phyloP scores from a whole-genome alignment of 2,797 vertebrate genomes.

The Dallia pectoralis region DNA sequence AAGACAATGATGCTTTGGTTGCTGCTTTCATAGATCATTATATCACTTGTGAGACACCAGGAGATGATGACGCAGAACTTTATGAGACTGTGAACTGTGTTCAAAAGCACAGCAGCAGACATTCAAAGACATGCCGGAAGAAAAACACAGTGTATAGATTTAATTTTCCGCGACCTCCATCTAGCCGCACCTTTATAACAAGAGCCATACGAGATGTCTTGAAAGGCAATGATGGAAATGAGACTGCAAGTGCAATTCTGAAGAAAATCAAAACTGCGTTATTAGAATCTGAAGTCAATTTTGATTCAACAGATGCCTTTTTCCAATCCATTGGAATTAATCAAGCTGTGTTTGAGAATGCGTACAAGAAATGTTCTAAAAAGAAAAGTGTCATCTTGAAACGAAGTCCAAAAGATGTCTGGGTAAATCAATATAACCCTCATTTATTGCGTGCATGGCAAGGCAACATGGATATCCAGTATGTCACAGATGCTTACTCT shows the following conservation, averaged over 20 bases:
- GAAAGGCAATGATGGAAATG: not conserved
- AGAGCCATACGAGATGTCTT: not conserved
- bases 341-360: not conserved
- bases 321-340: not conserved
- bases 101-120: constrained; percentile 24
- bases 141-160: constrained; percentile 23
- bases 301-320: not conserved
- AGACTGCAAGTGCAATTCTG: not conserved
- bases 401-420: not conserved
- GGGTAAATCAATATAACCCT: constrained; percentile 18
- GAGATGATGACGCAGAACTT: constrained; percentile 10
- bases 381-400: constrained; percentile 8
- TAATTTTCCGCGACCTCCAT: constrained; percentile 28
- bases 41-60: constrained; percentile 26
- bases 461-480: constrained; percentile 23
- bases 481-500: constrained; percentile 13
- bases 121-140: constrained; percentile 30
- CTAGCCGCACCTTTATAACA: constrained; percentile 21
- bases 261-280: not conserved
- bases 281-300: not conserved
- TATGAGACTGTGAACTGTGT: constrained; percentile 25
- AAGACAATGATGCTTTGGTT: constrained; percentile 6
- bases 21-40: constrained; percentile 18
- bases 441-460: constrained; percentile 11
- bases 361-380: not conserved